Conservation (phyloP, 2,113 vertebrate genomes). For the Pangasianodon gigas region DNA sequence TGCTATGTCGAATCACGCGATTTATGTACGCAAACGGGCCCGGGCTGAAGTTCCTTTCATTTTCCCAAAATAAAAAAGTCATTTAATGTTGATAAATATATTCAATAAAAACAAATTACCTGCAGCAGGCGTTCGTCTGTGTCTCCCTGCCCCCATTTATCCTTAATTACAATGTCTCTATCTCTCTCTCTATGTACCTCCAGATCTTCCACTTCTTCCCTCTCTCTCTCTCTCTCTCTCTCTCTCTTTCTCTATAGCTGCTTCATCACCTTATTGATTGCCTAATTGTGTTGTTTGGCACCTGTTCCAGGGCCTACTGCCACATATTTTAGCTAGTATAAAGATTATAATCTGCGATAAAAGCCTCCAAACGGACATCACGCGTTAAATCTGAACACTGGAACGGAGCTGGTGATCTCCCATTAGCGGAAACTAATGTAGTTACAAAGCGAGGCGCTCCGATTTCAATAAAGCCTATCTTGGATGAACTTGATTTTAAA, state of each 20-base stretch:
- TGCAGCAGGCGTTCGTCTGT: conserved; percentile 49
- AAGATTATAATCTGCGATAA: conserved; percentile 51
- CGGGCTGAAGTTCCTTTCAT: conserved; percentile 54
- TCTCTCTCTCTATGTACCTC: conserved; percentile 25
- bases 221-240: not conserved
- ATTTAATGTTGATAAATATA: conserved; percentile 67
- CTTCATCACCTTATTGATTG: conserved; percentile 58
- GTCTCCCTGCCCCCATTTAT: conserved; percentile 57
- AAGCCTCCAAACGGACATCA: conserved; percentile 36
- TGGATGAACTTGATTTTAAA: conserved; percentile 31
- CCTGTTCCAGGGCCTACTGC: conserved; percentile 42
- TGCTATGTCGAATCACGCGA: conserved; percentile 37
- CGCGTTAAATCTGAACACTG: conserved; percentile 5
- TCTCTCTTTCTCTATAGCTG: conserved; percentile 27
- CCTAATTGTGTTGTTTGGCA: conserved; percentile 61
- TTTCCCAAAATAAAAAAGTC: conserved; percentile 57
- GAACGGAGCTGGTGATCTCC: conserved; percentile 7
- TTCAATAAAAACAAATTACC: conserved; percentile 66
- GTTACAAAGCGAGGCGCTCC: conserved; percentile 26
- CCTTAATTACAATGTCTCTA: conserved; percentile 60
- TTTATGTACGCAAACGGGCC: conserved; percentile 44
- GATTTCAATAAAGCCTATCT: conserved; percentile 43
- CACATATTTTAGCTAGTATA: conserved; percentile 44
- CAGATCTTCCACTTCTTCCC: not conserved
- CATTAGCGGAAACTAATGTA: conserved; percentile 42